phyloP scores from a whole-genome alignment of 2,888 invertebrate species.

The Archaeoteleia sp. region DNA sequence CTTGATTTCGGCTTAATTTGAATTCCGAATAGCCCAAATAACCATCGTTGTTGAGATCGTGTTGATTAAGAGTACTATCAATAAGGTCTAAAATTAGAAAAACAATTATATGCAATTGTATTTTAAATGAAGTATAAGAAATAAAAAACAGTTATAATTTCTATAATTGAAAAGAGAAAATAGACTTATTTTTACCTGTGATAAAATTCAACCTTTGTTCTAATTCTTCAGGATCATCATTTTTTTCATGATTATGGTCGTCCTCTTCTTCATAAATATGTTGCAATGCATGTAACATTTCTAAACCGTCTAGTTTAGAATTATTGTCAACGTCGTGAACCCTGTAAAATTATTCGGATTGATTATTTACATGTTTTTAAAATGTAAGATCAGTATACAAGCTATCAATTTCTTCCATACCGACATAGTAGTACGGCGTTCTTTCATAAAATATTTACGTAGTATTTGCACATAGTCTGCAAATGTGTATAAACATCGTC shows the following conservation, averaged over 20 bases:
- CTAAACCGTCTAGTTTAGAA: constrained; percentile 91
- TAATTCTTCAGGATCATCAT: constrained; percentile 30
- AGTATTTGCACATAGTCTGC: no score
- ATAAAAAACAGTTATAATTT: no score
- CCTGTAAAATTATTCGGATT: constrained; percentile 59
- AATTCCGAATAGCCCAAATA: constrained; percentile 91
- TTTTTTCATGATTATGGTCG: constrained; percentile 62
- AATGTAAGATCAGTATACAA: no score
- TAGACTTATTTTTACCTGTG: constrained; percentile 56
- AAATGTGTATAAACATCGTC: no score
- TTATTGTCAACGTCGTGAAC: constrained; percentile 94
- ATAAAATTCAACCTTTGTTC: constrained; percentile 61
- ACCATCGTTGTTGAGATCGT: constrained; percentile 91
- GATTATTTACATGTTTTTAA: no score
- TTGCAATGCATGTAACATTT: constrained; percentile 88
- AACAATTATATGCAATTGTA: no score
- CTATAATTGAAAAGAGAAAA: constrained; percentile 76
- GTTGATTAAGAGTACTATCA: constrained; percentile 87
- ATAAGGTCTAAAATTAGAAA: no score
- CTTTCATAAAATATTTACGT: no score
- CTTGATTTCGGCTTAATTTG: constrained; percentile 74
- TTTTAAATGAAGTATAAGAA: no score
- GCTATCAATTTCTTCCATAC: no score
- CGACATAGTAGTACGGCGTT: no score
- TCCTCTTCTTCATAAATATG: constrained; percentile 79